A percentile compares a stretch with the other conserved stretches of the same genome.
phyloP scores from a whole-genome alignment of 2,888 invertebrate genomes.

The Habrosyne pyritoides region DNA sequence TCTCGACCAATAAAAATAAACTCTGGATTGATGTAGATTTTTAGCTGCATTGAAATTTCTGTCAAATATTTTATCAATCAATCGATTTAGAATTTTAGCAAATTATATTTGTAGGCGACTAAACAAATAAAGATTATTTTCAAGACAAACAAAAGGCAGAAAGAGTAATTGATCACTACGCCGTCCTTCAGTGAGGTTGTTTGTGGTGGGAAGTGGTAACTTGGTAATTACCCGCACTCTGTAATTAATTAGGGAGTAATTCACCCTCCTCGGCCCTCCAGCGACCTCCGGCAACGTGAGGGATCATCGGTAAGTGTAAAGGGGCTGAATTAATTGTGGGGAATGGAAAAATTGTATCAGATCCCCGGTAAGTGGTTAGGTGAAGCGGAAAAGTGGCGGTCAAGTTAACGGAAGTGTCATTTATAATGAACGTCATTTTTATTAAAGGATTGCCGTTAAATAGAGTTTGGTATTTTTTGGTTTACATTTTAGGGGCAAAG shows the following conservation, averaged over 20 bases:
- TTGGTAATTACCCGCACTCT: background rate
- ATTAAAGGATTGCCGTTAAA: background rate
- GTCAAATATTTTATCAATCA: too few species aligned
- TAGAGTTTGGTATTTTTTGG: background rate
- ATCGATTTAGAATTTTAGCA: too few species aligned
- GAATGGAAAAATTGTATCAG: conserved; percentile 5
- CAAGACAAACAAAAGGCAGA: background rate
- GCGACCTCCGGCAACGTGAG: background rate
- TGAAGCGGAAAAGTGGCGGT: background rate
- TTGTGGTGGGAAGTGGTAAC: background rate
- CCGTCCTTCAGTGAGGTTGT: background rate
- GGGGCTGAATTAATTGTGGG: conserved; percentile 5
- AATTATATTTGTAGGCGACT: too few species aligned
- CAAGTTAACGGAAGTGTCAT: background rate
- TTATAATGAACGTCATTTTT: background rate
- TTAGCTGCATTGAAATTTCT: too few species aligned
- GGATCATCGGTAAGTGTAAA: background rate
- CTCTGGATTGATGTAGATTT: too few species aligned
- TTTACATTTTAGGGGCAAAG: too few species aligned
- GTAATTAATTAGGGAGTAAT: background rate
- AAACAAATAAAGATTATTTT: background rate
- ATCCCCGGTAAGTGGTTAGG: background rate
- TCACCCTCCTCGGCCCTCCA: background rate
- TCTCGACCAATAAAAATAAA: too few species aligned
- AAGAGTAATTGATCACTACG: background rate